Evolutionary conservation across 2,113 vertebrate genomes (phyloP).

Genomic region (Actenoides hombroni): DNA sequence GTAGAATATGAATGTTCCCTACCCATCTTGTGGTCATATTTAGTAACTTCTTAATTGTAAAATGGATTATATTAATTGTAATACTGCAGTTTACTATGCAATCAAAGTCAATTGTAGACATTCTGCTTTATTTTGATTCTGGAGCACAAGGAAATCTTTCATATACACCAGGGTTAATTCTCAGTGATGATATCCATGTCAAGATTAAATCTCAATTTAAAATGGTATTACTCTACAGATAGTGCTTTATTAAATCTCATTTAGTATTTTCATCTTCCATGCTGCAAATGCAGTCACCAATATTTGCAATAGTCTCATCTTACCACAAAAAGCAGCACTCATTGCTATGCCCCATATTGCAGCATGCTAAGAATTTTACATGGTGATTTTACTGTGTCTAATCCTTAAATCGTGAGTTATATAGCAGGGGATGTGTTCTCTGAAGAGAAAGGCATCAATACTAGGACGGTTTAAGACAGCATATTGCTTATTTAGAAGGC

Average conservation of each 20-base stretch:
- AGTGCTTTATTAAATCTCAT: neutral
- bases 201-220: conserved; percentile 18
- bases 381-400: neutral
- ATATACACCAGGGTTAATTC: neutral
- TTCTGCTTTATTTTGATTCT: neutral
- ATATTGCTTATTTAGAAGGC: neutral
- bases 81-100: neutral
- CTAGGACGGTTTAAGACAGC: neutral
- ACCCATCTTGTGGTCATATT: neutral
- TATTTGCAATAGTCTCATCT: neutral
- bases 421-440: neutral
- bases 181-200: neutral
- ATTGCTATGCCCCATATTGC: neutral
- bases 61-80: neutral
- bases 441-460: neutral
- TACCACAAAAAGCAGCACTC: neutral
- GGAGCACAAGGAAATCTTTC: neutral
- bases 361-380: neutral
- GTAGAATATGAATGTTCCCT: neutral
- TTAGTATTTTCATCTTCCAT: neutral
- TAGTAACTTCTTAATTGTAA: neutral
- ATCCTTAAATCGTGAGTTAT: neutral
- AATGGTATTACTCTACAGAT: neutral
- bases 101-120: neutral
- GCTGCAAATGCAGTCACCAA: neutral